Conservation (phyloP, 2,797 vertebrate genomes). For the Spondyliosoma cantharus region DNA sequence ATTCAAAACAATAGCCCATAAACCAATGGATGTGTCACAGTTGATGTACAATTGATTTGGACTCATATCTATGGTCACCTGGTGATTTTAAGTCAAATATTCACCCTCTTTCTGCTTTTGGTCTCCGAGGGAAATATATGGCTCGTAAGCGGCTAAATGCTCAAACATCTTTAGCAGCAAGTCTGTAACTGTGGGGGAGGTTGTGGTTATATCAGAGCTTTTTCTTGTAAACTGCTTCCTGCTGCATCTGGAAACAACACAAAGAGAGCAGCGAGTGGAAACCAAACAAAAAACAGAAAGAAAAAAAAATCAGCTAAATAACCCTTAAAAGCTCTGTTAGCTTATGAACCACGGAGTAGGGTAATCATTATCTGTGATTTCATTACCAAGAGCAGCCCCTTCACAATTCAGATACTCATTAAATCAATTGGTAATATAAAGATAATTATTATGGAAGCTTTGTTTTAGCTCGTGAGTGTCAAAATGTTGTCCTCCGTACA, state of each 20-base stretch:
- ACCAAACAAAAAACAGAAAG: neutral
- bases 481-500: neutral
- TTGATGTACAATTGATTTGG: neutral
- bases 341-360: neutral
- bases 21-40: neutral
- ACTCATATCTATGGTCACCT: neutral
- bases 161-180: neutral
- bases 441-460: neutral
- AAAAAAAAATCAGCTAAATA: neutral
- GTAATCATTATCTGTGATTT: neutral
- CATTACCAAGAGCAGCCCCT: neutral
- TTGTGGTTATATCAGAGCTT: neutral
- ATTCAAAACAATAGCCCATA: no score
- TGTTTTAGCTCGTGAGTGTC: neutral
- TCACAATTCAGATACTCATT: neutral
- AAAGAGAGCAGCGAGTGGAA: neutral
- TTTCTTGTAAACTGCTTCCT: constrained; percentile 5
- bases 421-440: neutral
- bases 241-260: neutral
- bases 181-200: neutral
- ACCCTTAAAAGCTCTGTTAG: neutral
- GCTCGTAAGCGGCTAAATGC: neutral
- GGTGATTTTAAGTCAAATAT: neutral
- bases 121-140: neutral
- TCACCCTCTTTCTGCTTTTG: constrained; percentile 5